Conservation (phyloP, 2,888 invertebrate genomes). For the Leistus spinibarbis region DNA sequence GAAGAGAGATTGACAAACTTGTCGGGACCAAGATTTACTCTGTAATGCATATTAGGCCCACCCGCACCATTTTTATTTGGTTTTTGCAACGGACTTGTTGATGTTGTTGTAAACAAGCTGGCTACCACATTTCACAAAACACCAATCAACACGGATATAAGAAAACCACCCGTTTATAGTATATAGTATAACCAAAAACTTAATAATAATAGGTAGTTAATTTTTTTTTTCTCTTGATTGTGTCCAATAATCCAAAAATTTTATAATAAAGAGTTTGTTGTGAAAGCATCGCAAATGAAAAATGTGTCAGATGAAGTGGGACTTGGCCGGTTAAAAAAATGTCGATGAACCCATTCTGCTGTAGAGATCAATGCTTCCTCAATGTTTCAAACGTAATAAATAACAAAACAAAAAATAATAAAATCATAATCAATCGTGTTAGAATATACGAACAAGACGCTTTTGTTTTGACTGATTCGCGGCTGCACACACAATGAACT, state of each 20-base stretch:
- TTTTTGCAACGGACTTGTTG: not conserved
- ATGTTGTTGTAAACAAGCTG: constrained; percentile 15
- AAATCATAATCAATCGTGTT: constrained; percentile 27
- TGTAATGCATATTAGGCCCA: constrained; percentile 28
- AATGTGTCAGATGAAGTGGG: constrained; percentile 27
- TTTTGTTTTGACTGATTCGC: constrained; percentile 17
- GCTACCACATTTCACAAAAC: constrained; percentile 30
- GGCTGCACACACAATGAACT: constrained; percentile 32
- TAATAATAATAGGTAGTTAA: not conserved
- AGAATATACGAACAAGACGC: constrained; percentile 27
- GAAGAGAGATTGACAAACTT: constrained; percentile 24
- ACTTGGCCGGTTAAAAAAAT: constrained; percentile 36
- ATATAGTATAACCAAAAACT: not conserved
- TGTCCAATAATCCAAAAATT: constrained; percentile 35
- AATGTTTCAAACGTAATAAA: constrained; percentile 33
- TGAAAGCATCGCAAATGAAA: constrained; percentile 23
- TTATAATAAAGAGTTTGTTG: constrained; percentile 5
- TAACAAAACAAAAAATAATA: constrained; percentile 25
- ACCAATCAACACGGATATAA: not conserved
- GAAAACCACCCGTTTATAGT: not conserved
- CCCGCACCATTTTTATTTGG: constrained; percentile 5
- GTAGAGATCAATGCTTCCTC: constrained; percentile 20
- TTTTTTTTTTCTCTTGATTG: constrained; percentile 4
- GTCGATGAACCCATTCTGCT: constrained; percentile 39
- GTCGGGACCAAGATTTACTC: constrained; percentile 24